phyloP scores from a whole-genome alignment of 2,888 invertebrate species.

The Ormyrus rosae region DNA sequence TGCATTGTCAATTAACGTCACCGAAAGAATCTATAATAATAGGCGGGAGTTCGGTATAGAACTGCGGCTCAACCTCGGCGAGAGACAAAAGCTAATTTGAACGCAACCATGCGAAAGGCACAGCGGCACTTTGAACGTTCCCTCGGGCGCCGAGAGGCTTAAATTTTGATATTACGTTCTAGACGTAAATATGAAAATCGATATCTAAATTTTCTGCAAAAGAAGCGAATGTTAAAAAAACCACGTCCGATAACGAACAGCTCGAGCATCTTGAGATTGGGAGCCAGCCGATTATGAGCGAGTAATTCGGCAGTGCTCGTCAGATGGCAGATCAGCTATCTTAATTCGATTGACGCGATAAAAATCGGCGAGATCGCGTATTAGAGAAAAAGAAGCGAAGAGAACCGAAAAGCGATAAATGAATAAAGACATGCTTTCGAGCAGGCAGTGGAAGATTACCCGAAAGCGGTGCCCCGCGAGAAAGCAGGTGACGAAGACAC shows the following conservation, averaged over 20 bases:
- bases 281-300: not conserved
- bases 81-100: too few species aligned
- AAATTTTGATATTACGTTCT: not conserved
- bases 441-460: constrained; percentile 39
- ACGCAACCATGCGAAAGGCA: too few species aligned
- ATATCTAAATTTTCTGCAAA: not conserved
- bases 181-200: too few species aligned
- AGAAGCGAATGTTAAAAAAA: not conserved
- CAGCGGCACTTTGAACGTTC: too few species aligned
- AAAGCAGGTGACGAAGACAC: not conserved
- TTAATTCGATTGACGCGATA: constrained; percentile 19
- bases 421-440: constrained; percentile 2
- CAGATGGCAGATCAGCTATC: constrained; percentile 29
- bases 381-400: not conserved
- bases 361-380: not conserved
- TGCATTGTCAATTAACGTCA: too few species aligned
- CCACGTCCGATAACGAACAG: constrained; percentile 18
- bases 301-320: constrained; percentile 43
- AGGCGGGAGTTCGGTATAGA: too few species aligned
- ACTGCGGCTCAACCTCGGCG: too few species aligned
- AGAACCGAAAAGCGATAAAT: not conserved
- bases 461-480: not conserved
- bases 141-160: not conserved
- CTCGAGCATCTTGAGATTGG: constrained; percentile 17
- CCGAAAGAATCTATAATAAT: too few species aligned